Conservation (phyloP, 2,113 vertebrate species). For the Heliornis fulica region DNA sequence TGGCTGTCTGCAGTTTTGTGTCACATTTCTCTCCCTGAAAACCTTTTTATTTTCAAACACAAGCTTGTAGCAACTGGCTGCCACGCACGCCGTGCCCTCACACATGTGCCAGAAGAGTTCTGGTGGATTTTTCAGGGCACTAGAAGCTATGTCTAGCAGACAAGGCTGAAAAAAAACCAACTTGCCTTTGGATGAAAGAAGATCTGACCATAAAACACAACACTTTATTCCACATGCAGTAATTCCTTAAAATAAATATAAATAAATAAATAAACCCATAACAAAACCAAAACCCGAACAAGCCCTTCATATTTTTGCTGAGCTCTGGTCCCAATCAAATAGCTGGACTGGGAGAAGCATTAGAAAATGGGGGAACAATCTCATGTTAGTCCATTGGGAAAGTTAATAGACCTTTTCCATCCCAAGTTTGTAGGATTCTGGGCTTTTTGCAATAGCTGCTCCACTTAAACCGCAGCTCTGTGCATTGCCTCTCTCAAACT, state of each 20-base stretch:
- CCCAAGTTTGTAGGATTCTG: slow-evolving; percentile 24
- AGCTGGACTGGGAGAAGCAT: slow-evolving; percentile 41
- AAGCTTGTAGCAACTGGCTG: not conserved
- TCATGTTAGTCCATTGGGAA: slow-evolving; percentile 17
- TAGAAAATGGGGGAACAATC: slow-evolving; percentile 40
- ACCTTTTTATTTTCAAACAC: not conserved
- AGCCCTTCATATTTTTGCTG: not conserved
- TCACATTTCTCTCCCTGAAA: not conserved
- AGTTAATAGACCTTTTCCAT: slow-evolving; percentile 50
- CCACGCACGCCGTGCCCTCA: fast-evolving
- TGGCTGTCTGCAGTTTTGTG: not conserved
- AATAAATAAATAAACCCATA: too few relatives aligned
- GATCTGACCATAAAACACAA: not conserved
- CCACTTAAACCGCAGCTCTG: slow-evolving; percentile 33
- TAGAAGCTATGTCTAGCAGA: not conserved
- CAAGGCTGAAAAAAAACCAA: not conserved
- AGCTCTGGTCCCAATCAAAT: slow-evolving; percentile 58
- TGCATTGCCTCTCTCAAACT: slow-evolving; percentile 46
- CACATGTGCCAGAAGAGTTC: not conserved
- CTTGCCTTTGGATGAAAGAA: not conserved
- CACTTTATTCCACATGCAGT: not conserved
- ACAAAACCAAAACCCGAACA: not conserved
- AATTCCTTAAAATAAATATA: not conserved
- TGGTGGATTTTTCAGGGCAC: not conserved
- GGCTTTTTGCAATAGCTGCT: not conserved